These are phyloP conservation scores for Lasioglossum vierecki DNA, from an alignment of 2,888 invertebrate species.

Conservation along the genomic window DNA sequence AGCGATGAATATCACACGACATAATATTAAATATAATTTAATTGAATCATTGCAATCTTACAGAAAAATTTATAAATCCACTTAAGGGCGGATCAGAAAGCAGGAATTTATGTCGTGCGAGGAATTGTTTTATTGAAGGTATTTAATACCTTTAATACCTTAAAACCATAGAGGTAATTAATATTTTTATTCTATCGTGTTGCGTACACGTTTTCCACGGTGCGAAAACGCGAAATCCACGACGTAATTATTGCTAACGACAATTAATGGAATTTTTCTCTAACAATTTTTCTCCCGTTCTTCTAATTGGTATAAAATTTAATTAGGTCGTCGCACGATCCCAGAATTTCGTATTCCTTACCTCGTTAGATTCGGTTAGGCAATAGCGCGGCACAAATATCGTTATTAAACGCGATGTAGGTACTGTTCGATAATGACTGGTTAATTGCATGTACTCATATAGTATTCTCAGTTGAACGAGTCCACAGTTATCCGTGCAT, in stretches of 20 bases:
- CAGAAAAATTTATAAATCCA: not conserved
- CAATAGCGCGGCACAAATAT: not conserved
- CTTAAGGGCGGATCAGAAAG: not conserved
- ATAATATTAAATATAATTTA: not conserved
- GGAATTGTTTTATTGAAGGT: not conserved
- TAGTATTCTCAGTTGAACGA: not conserved
- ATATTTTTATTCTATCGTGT: not conserved
- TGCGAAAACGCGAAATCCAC: not conserved
- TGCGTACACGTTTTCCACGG: not conserved
- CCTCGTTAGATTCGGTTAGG: not conserved
- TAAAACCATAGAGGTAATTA: not conserved
- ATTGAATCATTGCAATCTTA: not conserved
- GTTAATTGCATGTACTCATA: constrained; percentile 3
- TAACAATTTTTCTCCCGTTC: not conserved
- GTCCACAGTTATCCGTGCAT: not conserved
- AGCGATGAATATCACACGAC: not conserved
- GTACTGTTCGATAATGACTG: constrained; percentile 1
- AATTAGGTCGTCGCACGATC: not conserved
- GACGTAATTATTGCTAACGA: not conserved
- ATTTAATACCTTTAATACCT: no score
- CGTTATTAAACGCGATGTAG: not conserved
- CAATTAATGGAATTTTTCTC: constrained; percentile 4
- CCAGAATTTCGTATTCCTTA: not conserved
- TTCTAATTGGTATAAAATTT: not conserved
- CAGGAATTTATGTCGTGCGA: not conserved